Base-by-base conservation (phyloP, 2,888 invertebrate species). In the Brenthis daphne region DNA sequence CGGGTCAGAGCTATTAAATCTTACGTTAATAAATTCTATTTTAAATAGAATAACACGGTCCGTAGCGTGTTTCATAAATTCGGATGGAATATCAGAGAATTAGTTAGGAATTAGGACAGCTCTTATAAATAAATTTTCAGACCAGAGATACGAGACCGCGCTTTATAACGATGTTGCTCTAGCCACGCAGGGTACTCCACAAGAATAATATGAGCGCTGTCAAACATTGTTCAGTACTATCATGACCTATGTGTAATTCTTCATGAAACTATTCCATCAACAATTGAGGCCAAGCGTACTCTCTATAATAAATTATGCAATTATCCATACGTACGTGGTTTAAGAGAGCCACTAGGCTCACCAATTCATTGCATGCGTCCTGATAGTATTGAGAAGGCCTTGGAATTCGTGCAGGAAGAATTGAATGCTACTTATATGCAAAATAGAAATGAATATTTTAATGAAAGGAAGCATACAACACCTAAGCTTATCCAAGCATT, bases 101-200 rank as follows among this genome's bases (percentile, higher is more conserved):
- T 77, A 75, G 75, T 8, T 51, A 50, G 74, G 74, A 13, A 74
- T 74, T 48, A 60, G 75, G n/a, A 66, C 48, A 16, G 65, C 69
- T 8, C 48, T 79, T 14, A 74, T 77, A 33, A 78, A 78, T 69
- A 76, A 77, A 64, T 79, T 79, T 60, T 63, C 74, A 0, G 76
- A 77, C 37, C 77, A 77, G n/a, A 61, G 75, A 14, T 75, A 77
- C 48, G 76, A 77, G 50, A 77, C 77, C 29, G 72, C 77, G 16
- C 51, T 77, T 3, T 76, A 76, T 51, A 77, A 77, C 16, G 76
- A 77, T 63, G 61, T 79, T 14, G 55, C 64, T 6, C 29, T 50
- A 51, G 16, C 57, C n/a, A 51, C 29, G 29, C 24, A 24, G 24
- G 24, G 24, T 24, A 24, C 24, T 24, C 24, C 24, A 24, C 24